Evolutionary conservation across 37 sponge, comb jelly and placozoan genomes (phyloP).

Genomic region (Agelas oroides): DNA sequence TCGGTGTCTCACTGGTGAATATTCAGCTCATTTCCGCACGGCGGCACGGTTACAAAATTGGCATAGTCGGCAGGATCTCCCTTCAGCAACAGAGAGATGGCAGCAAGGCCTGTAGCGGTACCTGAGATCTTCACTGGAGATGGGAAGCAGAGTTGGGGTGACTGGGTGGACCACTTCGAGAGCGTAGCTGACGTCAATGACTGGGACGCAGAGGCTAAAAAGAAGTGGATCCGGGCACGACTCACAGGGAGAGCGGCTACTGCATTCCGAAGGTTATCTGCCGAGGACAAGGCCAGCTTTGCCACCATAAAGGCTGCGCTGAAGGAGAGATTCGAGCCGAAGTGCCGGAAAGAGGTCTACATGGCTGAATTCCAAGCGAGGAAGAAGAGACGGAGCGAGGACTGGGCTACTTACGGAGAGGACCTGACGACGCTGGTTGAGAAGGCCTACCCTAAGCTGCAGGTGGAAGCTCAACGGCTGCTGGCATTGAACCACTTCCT

Average conservation of each 20-base stretch:
- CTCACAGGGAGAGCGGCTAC: slow-evolving; percentile 35
- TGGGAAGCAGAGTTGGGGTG: slow-evolving; percentile 18
- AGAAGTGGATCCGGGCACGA: slow-evolving; percentile 33
- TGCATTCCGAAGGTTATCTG: slow-evolving; percentile 14
- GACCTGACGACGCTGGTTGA: slow-evolving; percentile 32
- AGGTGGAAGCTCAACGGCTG: slow-evolving; percentile 5
- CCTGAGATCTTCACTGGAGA: slow-evolving; percentile 41
- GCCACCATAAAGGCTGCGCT: neutral
- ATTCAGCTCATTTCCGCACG: no score
- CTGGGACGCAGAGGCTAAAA: slow-evolving; percentile 14
- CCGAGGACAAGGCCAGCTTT: neutral
- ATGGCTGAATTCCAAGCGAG: slow-evolving; percentile 16
- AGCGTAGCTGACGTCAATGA: slow-evolving; percentile 27
- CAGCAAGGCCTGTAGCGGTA: slow-evolving; percentile 8
- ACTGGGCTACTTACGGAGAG: slow-evolving; percentile 41
- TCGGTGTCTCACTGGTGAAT: no score
- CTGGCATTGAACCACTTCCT: slow-evolving; percentile 32
- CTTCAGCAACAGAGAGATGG: neutral
- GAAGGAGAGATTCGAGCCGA: slow-evolving; percentile 50
- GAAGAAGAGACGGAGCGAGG: slow-evolving; percentile 11
- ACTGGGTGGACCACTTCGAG: slow-evolving; percentile 53
- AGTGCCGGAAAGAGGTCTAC: slow-evolving; percentile 2
- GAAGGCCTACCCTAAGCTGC: slow-evolving; percentile 33
- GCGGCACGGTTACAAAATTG: neutral
- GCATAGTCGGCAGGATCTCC: slow-evolving; percentile 32